Evolutionary conservation across 2,888 invertebrate genomes (phyloP).

Genomic region (Bellardia pandia): DNA sequence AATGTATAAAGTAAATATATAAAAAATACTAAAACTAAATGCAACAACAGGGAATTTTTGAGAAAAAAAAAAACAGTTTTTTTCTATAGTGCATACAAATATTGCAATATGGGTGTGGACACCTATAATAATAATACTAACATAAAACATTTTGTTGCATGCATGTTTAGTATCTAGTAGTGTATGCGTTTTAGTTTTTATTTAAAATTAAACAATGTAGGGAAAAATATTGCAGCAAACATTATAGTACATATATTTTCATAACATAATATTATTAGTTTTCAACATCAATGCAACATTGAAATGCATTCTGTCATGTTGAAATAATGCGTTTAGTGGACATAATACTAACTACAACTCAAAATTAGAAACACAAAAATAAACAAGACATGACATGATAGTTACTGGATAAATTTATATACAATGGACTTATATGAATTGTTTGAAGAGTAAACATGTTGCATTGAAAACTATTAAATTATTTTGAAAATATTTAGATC

Average conservation of each 20-base stretch:
- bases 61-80: conserved; percentile 7
- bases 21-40: conserved; percentile 38
- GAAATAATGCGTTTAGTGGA: conserved; percentile 12
- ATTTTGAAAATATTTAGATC: too few relatives aligned
- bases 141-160: conserved; percentile 23
- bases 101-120: conserved; percentile 56
- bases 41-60: conserved; percentile 23
- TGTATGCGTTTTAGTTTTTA: conserved; percentile 31
- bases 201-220: not conserved
- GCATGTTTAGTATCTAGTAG: not conserved
- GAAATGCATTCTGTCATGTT: conserved; percentile 42
- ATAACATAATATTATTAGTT: conserved; percentile 28
- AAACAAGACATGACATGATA: too few relatives aligned
- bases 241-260: conserved; percentile 16
- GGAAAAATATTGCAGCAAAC: not conserved
- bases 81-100: not conserved
- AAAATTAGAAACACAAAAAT: too few relatives aligned
- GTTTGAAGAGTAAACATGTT: too few relatives aligned
- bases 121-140: not conserved
- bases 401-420: too few relatives aligned
- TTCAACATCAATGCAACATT: conserved; percentile 41
- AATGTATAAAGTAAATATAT: not conserved
- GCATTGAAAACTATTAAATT: too few relatives aligned
- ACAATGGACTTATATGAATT: too few relatives aligned
- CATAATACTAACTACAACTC: not conserved